Evolutionary conservation across 1,140 invertebrate genomes (phyloP).

Genomic region (Brachionus manjavacas): DNA sequence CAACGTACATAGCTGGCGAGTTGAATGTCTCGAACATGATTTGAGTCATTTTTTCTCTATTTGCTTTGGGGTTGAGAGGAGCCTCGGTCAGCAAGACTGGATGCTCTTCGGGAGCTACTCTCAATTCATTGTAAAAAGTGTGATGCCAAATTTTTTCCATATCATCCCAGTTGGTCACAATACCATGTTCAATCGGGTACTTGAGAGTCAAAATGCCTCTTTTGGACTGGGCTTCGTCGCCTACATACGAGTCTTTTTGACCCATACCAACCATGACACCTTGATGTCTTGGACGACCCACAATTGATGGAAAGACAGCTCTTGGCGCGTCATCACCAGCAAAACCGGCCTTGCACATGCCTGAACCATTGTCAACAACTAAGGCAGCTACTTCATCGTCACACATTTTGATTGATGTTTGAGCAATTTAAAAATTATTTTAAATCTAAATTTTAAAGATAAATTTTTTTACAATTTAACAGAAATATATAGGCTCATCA

Average conservation of each 20-base stretch:
- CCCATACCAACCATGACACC: slow-evolving; percentile 55
- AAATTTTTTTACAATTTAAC: background rate
- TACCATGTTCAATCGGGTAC: slow-evolving; percentile 61
- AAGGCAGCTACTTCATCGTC: slow-evolving; percentile 78
- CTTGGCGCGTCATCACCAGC: slow-evolving; percentile 77
- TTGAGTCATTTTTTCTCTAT: slow-evolving; percentile 56
- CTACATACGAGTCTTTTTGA: slow-evolving; percentile 72
- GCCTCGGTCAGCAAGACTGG: slow-evolving; percentile 85
- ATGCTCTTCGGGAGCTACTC: slow-evolving; percentile 87
- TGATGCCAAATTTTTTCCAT: slow-evolving; percentile 22
- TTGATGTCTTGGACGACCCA: slow-evolving; percentile 72
- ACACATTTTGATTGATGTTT: slow-evolving; percentile 65
- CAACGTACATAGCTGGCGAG: slow-evolving; percentile 73
- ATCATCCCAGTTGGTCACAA: slow-evolving; percentile 40
- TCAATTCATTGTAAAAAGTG: slow-evolving; percentile 69
- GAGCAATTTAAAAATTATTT: slow-evolving; percentile 5
- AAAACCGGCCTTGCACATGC: slow-evolving; percentile 81
- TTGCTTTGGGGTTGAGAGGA: slow-evolving; percentile 69
- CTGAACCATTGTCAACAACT: slow-evolving; percentile 77
- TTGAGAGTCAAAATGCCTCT: slow-evolving; percentile 61
- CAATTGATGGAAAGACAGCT: slow-evolving; percentile 78
- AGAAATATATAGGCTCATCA: background rate
- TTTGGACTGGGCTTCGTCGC: slow-evolving; percentile 67
- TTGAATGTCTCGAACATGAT: slow-evolving; percentile 49
- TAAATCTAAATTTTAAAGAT: slow-evolving; percentile 2